A percentile compares a stretch with the other conserved stretches of the same genome.
Conservation (phyloP, 2,113 vertebrate genomes). For the Paedocypris sp. region DNA sequence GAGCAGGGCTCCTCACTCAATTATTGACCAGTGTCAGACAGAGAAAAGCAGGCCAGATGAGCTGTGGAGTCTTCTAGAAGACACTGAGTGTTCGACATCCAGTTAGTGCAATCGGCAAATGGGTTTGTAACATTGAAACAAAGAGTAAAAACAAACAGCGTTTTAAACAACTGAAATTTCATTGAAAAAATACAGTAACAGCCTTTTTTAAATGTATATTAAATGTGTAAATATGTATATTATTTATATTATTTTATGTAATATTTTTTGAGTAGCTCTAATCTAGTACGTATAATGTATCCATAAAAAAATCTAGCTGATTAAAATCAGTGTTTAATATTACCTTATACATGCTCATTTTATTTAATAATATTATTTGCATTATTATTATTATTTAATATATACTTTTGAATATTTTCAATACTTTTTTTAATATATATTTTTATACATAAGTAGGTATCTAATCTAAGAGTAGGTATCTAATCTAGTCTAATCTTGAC, state of each 20-base stretch:
- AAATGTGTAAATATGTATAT: too few relatives aligned
- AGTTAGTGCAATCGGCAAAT: not conserved
- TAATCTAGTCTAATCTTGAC: too few relatives aligned
- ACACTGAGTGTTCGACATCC: not conserved
- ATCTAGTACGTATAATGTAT: too few relatives aligned
- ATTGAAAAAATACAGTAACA: too few relatives aligned
- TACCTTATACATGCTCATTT: too few relatives aligned
- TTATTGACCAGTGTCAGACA: slow-evolving; percentile 20
- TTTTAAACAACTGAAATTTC: too few relatives aligned
- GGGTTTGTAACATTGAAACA: not conserved
- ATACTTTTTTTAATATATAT: not conserved
- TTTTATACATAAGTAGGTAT: not conserved
- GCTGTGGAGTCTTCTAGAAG: not conserved
- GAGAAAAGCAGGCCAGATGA: not conserved
- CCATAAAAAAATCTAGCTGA: too few relatives aligned
- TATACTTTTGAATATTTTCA: not conserved
- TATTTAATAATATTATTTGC: not conserved
- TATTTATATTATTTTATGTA: too few relatives aligned
- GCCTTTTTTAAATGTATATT: too few relatives aligned
- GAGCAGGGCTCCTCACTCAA: not conserved
- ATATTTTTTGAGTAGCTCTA: too few relatives aligned
- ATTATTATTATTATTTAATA: not conserved
- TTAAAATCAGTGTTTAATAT: too few relatives aligned
- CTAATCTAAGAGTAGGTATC: not conserved
- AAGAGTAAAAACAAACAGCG: not conserved